Conservation (phyloP, 2,113 vertebrate species). For the Pseudorasbora parva region DNA sequence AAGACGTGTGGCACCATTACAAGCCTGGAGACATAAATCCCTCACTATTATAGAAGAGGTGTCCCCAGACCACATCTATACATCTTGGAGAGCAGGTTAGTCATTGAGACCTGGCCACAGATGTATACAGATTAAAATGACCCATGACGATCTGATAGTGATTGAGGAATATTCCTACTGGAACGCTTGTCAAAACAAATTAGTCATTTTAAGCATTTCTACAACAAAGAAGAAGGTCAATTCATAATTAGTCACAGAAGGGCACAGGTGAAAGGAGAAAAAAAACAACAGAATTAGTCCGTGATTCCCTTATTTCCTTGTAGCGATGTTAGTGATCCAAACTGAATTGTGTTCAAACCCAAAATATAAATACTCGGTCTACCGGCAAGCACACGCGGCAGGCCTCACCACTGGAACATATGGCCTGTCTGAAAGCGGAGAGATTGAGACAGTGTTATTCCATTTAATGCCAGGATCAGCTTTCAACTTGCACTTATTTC, state of each 20-base stretch:
- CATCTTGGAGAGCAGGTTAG: conserved; percentile 11
- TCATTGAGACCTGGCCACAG: conserved; percentile 8
- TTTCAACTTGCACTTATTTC: conserved; percentile 6
- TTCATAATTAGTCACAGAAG: not conserved
- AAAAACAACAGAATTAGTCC: not conserved
- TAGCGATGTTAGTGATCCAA: conserved; percentile 38
- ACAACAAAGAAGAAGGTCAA: conserved; percentile 26
- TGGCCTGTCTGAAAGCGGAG: not conserved
- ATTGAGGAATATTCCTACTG: conserved; percentile 51
- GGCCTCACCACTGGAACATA: conserved; percentile 32
- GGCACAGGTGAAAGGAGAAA: conserved; percentile 1
- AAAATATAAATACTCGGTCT: conserved; percentile 28
- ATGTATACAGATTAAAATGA: conserved; percentile 56
- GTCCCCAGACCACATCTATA: not conserved
- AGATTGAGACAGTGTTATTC: conserved; percentile 12
- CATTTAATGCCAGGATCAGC: conserved; percentile 16
- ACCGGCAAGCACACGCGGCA: not conserved
- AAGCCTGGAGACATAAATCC: conserved; percentile 53
- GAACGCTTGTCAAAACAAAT: conserved; percentile 33
- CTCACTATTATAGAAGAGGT: conserved; percentile 26
- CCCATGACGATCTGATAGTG: conserved; percentile 45
- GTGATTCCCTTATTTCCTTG: conserved; percentile 12
- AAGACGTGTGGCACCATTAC: conserved; percentile 56
- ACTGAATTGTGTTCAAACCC: conserved; percentile 32
- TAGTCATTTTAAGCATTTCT: conserved; percentile 33